Conservation (phyloP, 2,888 invertebrate species). For the Lasioglossum oenotherae region DNA sequence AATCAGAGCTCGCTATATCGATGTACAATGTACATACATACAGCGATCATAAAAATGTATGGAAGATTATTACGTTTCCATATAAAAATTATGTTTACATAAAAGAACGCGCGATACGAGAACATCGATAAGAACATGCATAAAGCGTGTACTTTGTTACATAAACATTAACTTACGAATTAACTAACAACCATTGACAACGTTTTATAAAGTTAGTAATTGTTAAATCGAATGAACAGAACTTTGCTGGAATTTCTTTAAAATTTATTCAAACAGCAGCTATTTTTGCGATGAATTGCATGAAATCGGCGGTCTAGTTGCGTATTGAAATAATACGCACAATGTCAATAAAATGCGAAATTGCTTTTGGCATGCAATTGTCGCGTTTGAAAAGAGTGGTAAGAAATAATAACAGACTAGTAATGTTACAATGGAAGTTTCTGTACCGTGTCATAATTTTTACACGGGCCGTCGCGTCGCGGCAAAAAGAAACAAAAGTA, state of each 20-base stretch:
- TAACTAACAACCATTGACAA: too few species aligned
- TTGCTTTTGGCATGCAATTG: neutral
- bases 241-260: too few species aligned
- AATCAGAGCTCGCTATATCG: constrained; percentile 53
- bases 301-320: neutral
- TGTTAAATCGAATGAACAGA: neutral
- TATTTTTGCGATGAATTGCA: neutral
- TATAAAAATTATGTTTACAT: neutral
- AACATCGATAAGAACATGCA: neutral
- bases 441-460: neutral
- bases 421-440: constrained; percentile 13
- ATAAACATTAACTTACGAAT: neutral
- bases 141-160: neutral
- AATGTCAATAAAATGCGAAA: neutral
- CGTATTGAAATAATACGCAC: too few species aligned
- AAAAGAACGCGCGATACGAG: neutral
- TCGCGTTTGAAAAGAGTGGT: neutral
- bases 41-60: neutral
- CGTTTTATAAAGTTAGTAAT: neutral
- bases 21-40: neutral
- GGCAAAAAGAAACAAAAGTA: constrained; percentile 10
- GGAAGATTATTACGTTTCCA: neutral
- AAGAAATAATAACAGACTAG: constrained; percentile 1
- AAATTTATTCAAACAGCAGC: neutral
- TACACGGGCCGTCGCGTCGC: neutral